A percentile compares a stretch with the other conserved stretches of the same genome.
Conservation (phyloP, 2,113 vertebrate genomes). For the Trachemys scripta region DNA sequence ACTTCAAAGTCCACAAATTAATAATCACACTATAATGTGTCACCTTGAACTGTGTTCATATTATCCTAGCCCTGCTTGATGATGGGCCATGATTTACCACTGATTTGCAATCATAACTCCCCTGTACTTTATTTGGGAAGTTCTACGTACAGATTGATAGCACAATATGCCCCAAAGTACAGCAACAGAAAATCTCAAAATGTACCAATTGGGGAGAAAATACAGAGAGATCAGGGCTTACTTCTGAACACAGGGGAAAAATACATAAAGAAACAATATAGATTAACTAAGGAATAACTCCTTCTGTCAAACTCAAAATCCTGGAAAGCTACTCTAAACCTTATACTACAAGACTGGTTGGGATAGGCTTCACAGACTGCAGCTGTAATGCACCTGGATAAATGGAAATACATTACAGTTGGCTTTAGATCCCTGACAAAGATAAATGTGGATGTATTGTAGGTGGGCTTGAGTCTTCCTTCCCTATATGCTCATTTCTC, state of each 20-base stretch:
- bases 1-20: background rate
- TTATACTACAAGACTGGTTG: background rate
- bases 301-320: background rate
- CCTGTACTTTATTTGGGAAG: background rate
- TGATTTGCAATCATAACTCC: background rate
- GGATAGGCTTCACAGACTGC: background rate
- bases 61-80: fast-evolving
- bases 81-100: background rate
- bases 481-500: background rate
- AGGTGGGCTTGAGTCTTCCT: background rate
- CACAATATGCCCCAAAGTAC: background rate
- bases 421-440: background rate
- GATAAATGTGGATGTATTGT: background rate
- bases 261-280: background rate
- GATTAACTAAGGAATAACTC: background rate
- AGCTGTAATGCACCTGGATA: background rate
- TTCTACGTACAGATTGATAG: background rate
- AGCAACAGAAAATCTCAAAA: background rate
- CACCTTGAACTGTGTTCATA: background rate
- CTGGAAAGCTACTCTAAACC: background rate
- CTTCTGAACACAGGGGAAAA: background rate
- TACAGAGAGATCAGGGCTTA: background rate
- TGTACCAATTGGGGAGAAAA: background rate
- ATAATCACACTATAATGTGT: background rate
- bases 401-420: background rate